Percentiles rank a stretch among this genome's conserved stretches.
Evolutionary conservation across 2,113 vertebrate species (phyloP).

Genomic region (Phyllopteryx taeniolatus): DNA sequence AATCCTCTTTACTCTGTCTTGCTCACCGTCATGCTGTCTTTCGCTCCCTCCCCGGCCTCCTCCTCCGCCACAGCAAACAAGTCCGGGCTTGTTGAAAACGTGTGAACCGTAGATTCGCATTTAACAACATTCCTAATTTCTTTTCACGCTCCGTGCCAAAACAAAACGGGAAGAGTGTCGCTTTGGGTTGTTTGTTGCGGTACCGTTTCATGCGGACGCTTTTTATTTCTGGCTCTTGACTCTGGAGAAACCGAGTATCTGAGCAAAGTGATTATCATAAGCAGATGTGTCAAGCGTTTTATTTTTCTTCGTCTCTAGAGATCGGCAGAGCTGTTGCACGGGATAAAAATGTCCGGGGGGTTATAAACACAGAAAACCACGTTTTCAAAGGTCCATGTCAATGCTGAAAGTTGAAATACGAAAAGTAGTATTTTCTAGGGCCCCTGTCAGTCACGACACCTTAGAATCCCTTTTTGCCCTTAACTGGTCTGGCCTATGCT

Average conservation of each 20-base stretch:
- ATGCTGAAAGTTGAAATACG: background rate
- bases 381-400: conserved; percentile 29
- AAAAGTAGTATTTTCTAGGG: background rate
- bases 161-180: conserved; percentile 57
- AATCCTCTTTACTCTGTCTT: conserved; percentile 54
- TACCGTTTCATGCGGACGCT: conserved; percentile 47
- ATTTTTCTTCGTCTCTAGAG: conserved; percentile 33
- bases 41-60: conserved; percentile 33
- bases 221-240: conserved; percentile 58
- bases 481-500: background rate
- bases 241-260: conserved; percentile 45
- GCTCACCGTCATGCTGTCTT: conserved; percentile 39
- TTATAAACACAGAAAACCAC: conserved; percentile 43
- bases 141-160: conserved; percentile 67
- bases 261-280: conserved; percentile 47
- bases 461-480: background rate
- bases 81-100: conserved; percentile 64
- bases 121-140: conserved; percentile 77
- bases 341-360: conserved; percentile 34
- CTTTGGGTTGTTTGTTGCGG: conserved; percentile 52
- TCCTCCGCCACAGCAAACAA: conserved; percentile 51
- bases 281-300: conserved; percentile 46
- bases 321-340: conserved; percentile 25
- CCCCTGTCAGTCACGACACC: background rate
- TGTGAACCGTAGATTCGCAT: conserved; percentile 73